Percentiles rank a stretch among this genome's conserved stretches.
Conservation (phyloP, 2,797 vertebrate genomes). For the Psittacula derbiana region DNA sequence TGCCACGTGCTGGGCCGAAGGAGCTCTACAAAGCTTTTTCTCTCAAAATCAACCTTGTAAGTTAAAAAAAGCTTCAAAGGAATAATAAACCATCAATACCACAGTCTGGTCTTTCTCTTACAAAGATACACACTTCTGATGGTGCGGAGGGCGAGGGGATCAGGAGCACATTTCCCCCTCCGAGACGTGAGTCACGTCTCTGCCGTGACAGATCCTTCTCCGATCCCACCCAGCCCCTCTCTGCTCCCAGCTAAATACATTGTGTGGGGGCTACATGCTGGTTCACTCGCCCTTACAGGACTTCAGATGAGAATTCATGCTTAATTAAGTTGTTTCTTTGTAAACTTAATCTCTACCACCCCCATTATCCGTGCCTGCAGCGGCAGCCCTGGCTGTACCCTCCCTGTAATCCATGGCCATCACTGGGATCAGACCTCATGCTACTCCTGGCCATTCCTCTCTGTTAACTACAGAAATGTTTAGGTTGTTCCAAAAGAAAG, state of each 20-base stretch:
- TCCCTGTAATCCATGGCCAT: neutral
- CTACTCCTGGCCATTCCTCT: neutral
- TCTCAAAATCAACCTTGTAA: neutral
- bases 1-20: neutral
- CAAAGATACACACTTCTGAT: neutral
- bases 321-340: neutral
- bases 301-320: neutral
- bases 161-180: neutral
- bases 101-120: neutral
- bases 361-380: neutral
- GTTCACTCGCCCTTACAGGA: neutral
- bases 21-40: neutral
- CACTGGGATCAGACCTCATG: neutral
- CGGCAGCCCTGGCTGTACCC: neutral
- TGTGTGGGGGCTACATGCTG: neutral
- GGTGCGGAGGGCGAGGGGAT: rapidly evolving
- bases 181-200: rapidly evolving
- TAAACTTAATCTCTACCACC: neutral
- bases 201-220: neutral
- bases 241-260: rapidly evolving
- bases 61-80: neutral
- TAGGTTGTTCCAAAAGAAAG: neutral
- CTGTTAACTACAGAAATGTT: neutral
- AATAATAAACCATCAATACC: neutral
- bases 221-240: neutral